phyloP scores from a whole-genome alignment of 2,888 invertebrate species.

The Aphidoletes aphidimyza region DNA sequence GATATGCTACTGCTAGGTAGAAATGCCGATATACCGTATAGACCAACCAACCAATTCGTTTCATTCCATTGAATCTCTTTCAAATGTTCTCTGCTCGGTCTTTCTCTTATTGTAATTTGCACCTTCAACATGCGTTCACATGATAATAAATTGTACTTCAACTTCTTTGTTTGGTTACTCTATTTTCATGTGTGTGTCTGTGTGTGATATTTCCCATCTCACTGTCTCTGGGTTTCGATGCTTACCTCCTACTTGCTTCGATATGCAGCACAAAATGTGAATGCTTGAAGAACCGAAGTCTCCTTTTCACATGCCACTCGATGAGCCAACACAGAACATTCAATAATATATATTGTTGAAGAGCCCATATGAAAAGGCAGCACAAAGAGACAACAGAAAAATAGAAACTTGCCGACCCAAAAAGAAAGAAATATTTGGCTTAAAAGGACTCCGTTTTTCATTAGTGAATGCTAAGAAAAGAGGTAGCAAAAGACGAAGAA shows the following conservation, averaged over 20 bases:
- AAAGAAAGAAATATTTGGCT: slow-evolving; percentile 12
- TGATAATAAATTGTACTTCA: slow-evolving; percentile 36
- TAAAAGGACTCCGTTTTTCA: slow-evolving; percentile 38
- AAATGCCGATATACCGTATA: background rate
- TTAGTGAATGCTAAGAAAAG: slow-evolving; percentile 40
- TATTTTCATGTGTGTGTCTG: too few species aligned
- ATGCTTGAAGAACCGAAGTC: too few species aligned
- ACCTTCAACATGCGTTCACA: slow-evolving; percentile 36
- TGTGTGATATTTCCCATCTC: slow-evolving; percentile 17
- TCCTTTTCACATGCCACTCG: slow-evolving; percentile 9
- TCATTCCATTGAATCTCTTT: background rate
- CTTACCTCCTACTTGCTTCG: background rate
- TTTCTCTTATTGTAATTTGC: slow-evolving; percentile 27
- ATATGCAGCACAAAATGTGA: background rate
- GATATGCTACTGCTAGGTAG: background rate
- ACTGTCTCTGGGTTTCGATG: background rate
- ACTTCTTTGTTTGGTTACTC: slow-evolving; percentile 15
- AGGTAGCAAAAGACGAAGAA: background rate
- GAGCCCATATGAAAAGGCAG: background rate
- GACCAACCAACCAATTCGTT: background rate
- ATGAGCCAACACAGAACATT: background rate
- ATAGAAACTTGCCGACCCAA: slow-evolving; percentile 25
- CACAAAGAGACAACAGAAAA: background rate
- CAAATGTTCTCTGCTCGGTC: background rate
- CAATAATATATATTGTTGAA: background rate